Conservation (phyloP, 2,113 vertebrate genomes). For the Catharus fuscescens region DNA sequence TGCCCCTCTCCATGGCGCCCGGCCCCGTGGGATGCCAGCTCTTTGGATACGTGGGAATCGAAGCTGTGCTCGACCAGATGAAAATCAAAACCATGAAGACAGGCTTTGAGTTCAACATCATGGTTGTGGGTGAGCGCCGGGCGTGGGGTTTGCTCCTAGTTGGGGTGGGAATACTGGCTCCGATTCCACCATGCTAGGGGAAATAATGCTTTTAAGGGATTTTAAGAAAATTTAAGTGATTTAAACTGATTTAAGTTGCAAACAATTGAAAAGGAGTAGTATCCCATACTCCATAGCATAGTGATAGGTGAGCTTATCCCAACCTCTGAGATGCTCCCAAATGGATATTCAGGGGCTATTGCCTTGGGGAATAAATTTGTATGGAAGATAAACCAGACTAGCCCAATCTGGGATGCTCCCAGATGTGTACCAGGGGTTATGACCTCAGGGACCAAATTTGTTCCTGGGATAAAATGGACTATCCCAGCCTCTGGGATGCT, state of each 20-base stretch:
- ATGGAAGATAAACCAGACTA: background rate
- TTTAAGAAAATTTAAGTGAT: background rate
- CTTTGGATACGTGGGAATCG: constrained; percentile 91
- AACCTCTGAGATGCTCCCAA: rapidly evolving
- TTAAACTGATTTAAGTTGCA: background rate
- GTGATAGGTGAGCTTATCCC: background rate
- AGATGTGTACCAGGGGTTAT: too few relatives aligned
- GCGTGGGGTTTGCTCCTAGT: rapidly evolving
- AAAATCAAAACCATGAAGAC: constrained; percentile 94
- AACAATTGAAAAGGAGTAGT: background rate
- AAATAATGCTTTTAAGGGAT: background rate
- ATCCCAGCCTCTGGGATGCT: background rate
- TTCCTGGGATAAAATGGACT: background rate
- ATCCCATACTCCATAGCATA: rapidly evolving
- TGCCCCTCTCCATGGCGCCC: background rate
- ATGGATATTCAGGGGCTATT: background rate
- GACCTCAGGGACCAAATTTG: background rate
- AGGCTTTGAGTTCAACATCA: constrained; percentile 96
- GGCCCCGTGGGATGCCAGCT: constrained; percentile 68
- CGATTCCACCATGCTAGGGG: rapidly evolving
- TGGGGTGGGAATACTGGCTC: background rate
- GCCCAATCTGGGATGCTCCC: background rate
- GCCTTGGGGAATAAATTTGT: background rate
- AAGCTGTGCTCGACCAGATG: constrained; percentile 94
- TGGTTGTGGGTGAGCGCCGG: constrained; percentile 89